Conservation (phyloP, 2,797 vertebrate species). For the Mionectes olivaceus region DNA sequence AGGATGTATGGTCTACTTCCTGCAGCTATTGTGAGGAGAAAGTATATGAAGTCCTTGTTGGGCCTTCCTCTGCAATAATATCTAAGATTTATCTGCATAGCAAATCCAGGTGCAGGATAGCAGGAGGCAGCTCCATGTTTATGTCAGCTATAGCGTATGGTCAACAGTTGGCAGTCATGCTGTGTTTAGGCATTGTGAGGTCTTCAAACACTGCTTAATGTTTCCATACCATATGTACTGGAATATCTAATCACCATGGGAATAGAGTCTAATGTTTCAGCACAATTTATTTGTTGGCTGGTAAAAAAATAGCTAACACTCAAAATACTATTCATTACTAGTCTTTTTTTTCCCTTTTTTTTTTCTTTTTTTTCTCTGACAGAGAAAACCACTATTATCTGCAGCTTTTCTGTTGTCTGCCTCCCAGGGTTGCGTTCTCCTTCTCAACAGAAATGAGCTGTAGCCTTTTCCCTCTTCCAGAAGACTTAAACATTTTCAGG, state of each 20-base stretch:
- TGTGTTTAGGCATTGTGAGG: background rate
- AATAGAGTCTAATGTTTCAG: background rate
- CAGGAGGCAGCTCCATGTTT: background rate
- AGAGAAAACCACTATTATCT: background rate
- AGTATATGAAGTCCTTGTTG: background rate
- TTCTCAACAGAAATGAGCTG: background rate
- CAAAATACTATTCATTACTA: background rate
- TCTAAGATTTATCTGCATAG: background rate
- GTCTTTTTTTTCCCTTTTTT: background rate
- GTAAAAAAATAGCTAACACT: background rate
- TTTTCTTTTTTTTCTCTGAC: background rate
- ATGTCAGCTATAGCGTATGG: background rate
- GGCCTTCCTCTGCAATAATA: background rate
- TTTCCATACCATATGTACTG: slow-evolving; percentile 33
- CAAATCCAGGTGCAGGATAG: slow-evolving; percentile 2
- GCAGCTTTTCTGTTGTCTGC: background rate
- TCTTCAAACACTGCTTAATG: background rate
- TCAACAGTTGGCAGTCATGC: slow-evolving; percentile 5
- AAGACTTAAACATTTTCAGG: background rate
- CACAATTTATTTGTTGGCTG: slow-evolving; percentile 22
- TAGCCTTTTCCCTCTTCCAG: background rate
- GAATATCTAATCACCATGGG: background rate
- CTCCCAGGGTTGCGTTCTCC: background rate
- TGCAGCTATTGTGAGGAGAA: background rate
- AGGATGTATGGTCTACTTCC: background rate